These are phyloP conservation scores for Protobothrops flavoviridis DNA, from an alignment of 2,113 vertebrate species.

Conservation along the genomic window DNA sequence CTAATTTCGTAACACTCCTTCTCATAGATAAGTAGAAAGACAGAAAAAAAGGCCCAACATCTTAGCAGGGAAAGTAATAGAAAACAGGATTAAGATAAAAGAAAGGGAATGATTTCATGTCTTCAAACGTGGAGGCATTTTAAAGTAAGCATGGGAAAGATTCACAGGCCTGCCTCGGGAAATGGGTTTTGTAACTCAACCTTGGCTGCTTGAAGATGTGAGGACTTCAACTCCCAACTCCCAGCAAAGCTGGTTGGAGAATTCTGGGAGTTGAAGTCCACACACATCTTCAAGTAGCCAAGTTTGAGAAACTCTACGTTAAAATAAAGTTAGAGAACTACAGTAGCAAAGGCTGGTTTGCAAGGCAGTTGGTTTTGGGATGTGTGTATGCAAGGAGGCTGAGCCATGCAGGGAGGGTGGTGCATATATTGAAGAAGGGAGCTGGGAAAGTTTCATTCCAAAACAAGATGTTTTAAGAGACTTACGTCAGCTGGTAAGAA, in stretches of 20 bases:
- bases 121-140: not conserved
- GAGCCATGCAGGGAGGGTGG: not conserved
- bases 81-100: not conserved
- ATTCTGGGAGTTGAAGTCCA: not conserved
- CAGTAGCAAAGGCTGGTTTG: not conserved
- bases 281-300: not conserved
- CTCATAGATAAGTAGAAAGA: slow-evolving; percentile 20
- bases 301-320: not conserved
- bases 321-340: not conserved
- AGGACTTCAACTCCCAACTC: not conserved
- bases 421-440: not conserved
- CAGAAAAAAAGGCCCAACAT: not conserved
- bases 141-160: slow-evolving; percentile 17
- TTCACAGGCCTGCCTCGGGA: slow-evolving; percentile 14
- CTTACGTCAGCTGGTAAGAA: not conserved
- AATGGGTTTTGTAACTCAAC: slow-evolving; percentile 1
- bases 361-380: not conserved
- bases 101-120: slow-evolving; percentile 19
- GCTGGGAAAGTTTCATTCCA: not conserved
- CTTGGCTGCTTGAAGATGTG: not conserved
- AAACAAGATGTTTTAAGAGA: not conserved
- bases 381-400: not conserved
- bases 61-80: slow-evolving; percentile 28
- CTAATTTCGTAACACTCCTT: slow-evolving; percentile 52
- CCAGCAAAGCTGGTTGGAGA: not conserved